These are phyloP conservation scores for Drosophila trapezifrons DNA, from an alignment of 1,140 invertebrate species.

Conservation along the genomic window DNA sequence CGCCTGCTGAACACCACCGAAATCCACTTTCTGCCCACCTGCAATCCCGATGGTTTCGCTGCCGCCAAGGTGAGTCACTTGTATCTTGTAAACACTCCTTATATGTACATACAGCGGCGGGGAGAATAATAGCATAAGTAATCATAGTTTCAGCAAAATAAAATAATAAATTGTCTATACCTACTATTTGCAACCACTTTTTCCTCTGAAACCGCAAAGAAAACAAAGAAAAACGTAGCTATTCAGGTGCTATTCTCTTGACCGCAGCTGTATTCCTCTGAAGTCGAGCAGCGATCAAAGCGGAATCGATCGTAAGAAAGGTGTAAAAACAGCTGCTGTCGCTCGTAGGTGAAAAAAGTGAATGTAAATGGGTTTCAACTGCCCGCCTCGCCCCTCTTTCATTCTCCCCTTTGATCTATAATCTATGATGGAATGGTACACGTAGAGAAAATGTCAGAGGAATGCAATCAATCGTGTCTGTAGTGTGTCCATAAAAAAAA, in stretches of 20 bases:
- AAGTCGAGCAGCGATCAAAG: neutral
- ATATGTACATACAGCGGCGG: neutral
- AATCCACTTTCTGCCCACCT: slow-evolving; percentile 94
- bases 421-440: neutral
- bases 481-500: no score
- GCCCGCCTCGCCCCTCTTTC: no score
- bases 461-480: neutral
- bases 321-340: slow-evolving; percentile 21
- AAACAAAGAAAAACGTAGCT: neutral
- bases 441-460: neutral
- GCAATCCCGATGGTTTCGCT: slow-evolving; percentile 96
- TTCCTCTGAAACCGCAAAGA: no score
- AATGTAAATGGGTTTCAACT: slow-evolving; percentile 24
- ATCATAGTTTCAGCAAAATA: neutral
- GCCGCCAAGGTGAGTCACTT: slow-evolving; percentile 87
- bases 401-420: neutral
- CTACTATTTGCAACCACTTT: no score
- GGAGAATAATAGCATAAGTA: no score
- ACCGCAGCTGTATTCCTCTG: neutral
- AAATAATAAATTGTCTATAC: no score
- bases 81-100: no score
- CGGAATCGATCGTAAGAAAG: neutral
- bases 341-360: slow-evolving; percentile 12
- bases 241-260: neutral
- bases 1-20: slow-evolving; percentile 92